Evolutionary conservation across 2,113 vertebrate genomes (phyloP), one percentile per base, ranked within the genome.

Genomic region (Poicephalus gulielmi): DNA sequence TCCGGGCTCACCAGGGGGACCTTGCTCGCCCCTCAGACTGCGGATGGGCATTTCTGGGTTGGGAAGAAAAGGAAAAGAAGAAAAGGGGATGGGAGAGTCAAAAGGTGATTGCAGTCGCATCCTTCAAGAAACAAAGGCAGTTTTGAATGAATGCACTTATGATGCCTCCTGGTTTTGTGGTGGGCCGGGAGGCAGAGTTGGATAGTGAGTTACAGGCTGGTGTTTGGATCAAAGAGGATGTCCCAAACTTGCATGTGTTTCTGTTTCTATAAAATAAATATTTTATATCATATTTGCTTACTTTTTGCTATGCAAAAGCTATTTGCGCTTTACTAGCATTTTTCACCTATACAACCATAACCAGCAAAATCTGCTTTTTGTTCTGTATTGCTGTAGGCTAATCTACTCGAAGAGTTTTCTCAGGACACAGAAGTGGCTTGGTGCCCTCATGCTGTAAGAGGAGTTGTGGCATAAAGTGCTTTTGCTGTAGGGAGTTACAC

Each of bases 1-100:
- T 95, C 98, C 98, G 47, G 98, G 98, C 80, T 99, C 99, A 88
- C 99, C 99, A 0, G 98, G 98, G 75, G 98, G 97, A 83, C 99
- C 99, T 96, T 98, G 99, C 68, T 99, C 98, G 24, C 99, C 99
- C 97, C 98, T 98, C 50, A 98, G 97, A 55, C 96, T 96, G 89
- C 97, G 97, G 4, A 98, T 33, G 12, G 98, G 98, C 20, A 99
- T 98, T 98, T 99, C 98, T 98, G 97, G 91, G 73, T 35, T 15
- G 1, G 43, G 50, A 35, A 88, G 41, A 68, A 82, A 17, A 95
- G 16, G 87, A 44, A 46, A 46, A 74, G 13, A 20, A 41, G 59
- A 49, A 52, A 23, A 37, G 3, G 17, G 6, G 16, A 66, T 18
- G 33, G 50, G 25, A 86, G 57, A 84, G 46, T 63, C 12, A 77